These are phyloP conservation scores for Poeciliopsis paucimaculata DNA, from an alignment of 2,797 vertebrate species.

Conservation along the genomic window DNA sequence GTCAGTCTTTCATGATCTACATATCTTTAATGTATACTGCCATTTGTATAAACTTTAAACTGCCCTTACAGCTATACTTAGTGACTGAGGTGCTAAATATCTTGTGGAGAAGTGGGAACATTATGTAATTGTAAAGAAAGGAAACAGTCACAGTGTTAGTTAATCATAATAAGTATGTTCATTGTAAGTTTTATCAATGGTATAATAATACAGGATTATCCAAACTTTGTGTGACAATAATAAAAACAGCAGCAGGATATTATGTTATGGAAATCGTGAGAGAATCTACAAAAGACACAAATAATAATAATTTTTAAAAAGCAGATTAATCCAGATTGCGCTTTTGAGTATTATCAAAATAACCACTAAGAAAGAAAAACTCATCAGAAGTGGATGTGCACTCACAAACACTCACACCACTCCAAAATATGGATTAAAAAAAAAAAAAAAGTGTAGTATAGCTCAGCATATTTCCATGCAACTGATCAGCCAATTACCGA, in stretches of 20 bases:
- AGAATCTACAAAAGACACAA: background rate
- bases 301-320: background rate
- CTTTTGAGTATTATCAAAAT: background rate
- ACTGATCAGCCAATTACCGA: constrained; percentile 67
- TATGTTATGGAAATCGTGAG: background rate
- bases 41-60: background rate
- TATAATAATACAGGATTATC: background rate
- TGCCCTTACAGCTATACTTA: background rate
- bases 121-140: background rate
- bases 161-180: background rate
- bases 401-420: constrained; percentile 28
- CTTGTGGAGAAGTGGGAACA: background rate
- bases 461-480: constrained; percentile 67
- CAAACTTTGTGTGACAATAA: background rate
- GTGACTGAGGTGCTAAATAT: background rate
- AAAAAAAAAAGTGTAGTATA: constrained; percentile 19
- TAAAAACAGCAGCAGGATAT: background rate
- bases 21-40: background rate
- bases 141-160: background rate
- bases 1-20: background rate
- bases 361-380: background rate
- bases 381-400: background rate
- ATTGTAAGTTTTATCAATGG: background rate
- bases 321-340: background rate
- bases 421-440: constrained; percentile 13